Base-by-base conservation (phyloP, 2,888 invertebrate species). In the Epinotia ramella region DNA sequence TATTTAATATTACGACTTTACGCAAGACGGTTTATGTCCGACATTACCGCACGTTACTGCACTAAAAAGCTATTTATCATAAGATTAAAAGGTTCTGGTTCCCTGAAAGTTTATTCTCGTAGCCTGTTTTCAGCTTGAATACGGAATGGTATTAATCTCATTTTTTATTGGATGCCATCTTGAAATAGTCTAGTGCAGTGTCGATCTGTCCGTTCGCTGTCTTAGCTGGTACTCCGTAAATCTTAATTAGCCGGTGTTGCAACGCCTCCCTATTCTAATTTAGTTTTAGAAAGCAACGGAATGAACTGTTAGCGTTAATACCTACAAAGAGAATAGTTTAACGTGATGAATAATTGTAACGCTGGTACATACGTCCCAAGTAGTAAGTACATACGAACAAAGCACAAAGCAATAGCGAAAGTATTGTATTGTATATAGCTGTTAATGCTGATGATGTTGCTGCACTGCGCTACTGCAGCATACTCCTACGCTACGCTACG, bases 241-340 rank as follows among this genome's bases (percentile, higher is more conserved):
- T 76, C 76, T 76, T 72, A 72, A 76, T 76, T 76, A 76, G 76
- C 76, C 62, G 33, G 44, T 63, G 71, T 56, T 63, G 67, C 76
- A 72, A 72, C 72, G 76, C 76, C 66, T 72, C 76, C 67, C 76
- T 71, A 67, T 76, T 76, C 72, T 76, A 76, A 76, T 67, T 76
- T 67, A 57, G 67, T 71, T 56, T 62, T 57, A 57, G 53, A 66
- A 66, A 60, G 66, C 66, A 62, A 33, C 33, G 3, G 13, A 66
- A 49, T 66, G 12, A 67, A 66, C 66, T 46, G 68, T 20, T 68
- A 44, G 46, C 11, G 24, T 69, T 40, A 60, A 18, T 60, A 40
- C 46, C n/a, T 33, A 33, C 40, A 60, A 59, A 60, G 60, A 60
- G 24, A 69, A 40, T 59, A 24, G 20, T 24, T 44, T 20, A 59